Conservation (phyloP, 2,888 invertebrate species). For the Tortricodes alternella region DNA sequence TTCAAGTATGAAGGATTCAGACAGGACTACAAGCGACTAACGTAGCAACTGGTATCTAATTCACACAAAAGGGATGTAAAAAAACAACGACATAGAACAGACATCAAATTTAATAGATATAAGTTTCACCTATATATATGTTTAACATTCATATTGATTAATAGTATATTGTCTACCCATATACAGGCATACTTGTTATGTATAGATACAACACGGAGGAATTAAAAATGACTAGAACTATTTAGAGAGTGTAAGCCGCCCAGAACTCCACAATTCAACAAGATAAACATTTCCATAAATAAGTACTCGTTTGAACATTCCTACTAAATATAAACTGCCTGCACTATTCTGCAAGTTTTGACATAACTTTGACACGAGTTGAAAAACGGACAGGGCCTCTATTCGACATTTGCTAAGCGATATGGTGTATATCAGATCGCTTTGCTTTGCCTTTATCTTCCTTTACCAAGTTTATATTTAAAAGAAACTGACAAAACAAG, state of each 20-base stretch:
- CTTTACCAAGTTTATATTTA: too few species aligned
- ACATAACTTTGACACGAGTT: not conserved
- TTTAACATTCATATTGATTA: slow-evolving; percentile 79
- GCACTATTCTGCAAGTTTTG: not conserved
- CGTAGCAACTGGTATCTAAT: too few species aligned
- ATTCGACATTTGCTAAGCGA: too few species aligned
- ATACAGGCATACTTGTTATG: slow-evolving; percentile 72
- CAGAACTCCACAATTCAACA: slow-evolving; percentile 38
- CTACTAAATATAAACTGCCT: slow-evolving; percentile 9
- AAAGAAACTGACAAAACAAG: too few species aligned
- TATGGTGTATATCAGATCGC: too few species aligned
- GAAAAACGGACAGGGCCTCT: too few species aligned
- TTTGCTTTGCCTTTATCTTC: too few species aligned
- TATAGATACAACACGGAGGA: slow-evolving; percentile 72
- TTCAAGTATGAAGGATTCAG: too few species aligned
- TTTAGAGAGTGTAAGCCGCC: slow-evolving; percentile 72
- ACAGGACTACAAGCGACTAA: too few species aligned
- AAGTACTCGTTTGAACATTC: slow-evolving; percentile 33
- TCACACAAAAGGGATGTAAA: slow-evolving; percentile 40
- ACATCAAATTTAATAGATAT: slow-evolving; percentile 82
- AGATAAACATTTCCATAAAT: slow-evolving; percentile 32
- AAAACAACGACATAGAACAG: slow-evolving; percentile 71
- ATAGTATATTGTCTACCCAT: slow-evolving; percentile 78
- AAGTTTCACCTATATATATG: slow-evolving; percentile 77
- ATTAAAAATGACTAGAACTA: slow-evolving; percentile 79